A percentile compares a stretch with the other conserved stretches of the same genome.
phyloP scores from a whole-genome alignment of 2,797 vertebrate genomes.

The Chloroceryle amazona region DNA sequence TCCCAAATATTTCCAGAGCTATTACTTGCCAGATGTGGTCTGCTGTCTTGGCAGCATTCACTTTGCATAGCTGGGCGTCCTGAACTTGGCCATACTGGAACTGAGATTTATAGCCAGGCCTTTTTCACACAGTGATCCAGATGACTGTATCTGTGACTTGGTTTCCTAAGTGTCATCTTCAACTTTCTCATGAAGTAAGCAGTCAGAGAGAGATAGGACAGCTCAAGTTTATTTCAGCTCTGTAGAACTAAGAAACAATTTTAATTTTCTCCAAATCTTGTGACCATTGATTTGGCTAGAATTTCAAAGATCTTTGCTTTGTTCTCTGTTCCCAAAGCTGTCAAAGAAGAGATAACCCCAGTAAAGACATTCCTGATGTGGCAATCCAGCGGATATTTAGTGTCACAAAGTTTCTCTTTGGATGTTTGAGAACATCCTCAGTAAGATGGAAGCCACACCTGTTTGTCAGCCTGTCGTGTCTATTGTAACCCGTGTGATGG shows the following conservation, averaged over 20 bases:
- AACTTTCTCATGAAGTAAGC: neutral
- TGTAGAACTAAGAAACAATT: neutral
- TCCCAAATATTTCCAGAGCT: neutral
- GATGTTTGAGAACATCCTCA: neutral
- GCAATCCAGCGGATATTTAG: neutral
- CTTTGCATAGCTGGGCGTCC: neutral
- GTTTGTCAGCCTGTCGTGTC: accelerated
- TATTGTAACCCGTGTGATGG: neutral
- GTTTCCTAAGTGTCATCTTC: neutral
- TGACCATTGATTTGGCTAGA: neutral
- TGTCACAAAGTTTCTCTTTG: neutral
- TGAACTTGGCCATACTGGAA: neutral
- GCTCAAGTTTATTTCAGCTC: neutral
- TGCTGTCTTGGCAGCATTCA: neutral
- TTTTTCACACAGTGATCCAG: neutral
- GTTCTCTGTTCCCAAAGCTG: neutral
- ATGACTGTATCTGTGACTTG: neutral
- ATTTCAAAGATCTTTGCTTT: neutral
- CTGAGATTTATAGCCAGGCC: neutral
- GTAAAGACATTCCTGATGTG: neutral
- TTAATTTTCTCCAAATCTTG: neutral
- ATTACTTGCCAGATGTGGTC: neutral
- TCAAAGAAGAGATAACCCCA: neutral
- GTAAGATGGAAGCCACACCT: neutral
- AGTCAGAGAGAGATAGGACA: neutral